Conservation (phyloP, 30 jellyfish, hydroid and myxozoan genomes). For the Cassiopea xamachana region DNA sequence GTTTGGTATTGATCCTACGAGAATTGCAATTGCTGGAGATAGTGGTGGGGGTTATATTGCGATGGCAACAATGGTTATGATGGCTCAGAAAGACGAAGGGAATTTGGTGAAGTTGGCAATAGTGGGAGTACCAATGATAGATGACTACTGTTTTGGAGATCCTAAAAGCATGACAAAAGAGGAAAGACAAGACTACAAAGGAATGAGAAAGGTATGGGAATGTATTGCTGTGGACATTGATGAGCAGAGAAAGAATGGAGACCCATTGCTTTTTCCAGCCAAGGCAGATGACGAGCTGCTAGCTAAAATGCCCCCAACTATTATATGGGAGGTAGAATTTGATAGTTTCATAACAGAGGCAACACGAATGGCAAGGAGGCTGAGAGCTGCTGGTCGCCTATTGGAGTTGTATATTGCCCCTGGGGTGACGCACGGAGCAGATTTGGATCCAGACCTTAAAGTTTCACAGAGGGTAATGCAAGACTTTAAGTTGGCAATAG, state of each 20-base stretch:
- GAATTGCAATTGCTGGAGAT: constrained; percentile 41
- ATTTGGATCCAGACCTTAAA: background rate
- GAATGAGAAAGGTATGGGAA: constrained; percentile 29
- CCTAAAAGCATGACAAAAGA: constrained; percentile 34
- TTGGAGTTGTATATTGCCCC: constrained; percentile 41
- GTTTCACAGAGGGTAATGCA: background rate
- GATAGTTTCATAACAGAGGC: constrained; percentile 41
- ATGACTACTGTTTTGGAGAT: constrained; percentile 47
- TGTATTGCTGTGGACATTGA: constrained; percentile 43
- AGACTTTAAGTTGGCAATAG: background rate
- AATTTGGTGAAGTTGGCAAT: constrained; percentile 24
- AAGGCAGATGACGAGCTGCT: constrained; percentile 44
- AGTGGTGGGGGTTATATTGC: constrained; percentile 60
- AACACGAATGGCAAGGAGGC: constrained; percentile 48
- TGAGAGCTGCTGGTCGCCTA: constrained; percentile 54
- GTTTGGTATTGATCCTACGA: constrained; percentile 23
- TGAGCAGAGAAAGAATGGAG: constrained; percentile 34
- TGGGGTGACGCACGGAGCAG: constrained; percentile 12
- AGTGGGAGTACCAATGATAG: constrained; percentile 35
- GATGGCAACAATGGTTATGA: constrained; percentile 51
- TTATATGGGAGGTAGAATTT: constrained; percentile 37
- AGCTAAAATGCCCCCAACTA: constrained; percentile 45
- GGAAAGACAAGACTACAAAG: constrained; percentile 9
- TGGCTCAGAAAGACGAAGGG: constrained; percentile 42
- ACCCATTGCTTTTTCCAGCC: constrained; percentile 55